Evolutionary conservation across 2,888 invertebrate species (phyloP), one percentile per base, ranked within the genome.

Genomic region (Microchrysa polita): DNA sequence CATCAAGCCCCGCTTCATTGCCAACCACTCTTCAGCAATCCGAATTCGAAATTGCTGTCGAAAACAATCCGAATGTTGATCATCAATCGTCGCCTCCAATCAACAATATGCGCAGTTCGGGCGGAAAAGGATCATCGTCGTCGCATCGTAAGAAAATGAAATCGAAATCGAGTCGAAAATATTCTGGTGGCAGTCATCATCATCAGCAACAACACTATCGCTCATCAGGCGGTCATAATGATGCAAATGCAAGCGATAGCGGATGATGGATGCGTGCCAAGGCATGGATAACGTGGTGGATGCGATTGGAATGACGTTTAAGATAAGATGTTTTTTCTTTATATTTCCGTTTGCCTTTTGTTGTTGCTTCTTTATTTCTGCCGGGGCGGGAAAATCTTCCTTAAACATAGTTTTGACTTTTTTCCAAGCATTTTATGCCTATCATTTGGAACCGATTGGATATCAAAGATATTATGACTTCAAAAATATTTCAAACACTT

Each of bases 191-290:
- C 10, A 48, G 16, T 22, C 23, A 22, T 2, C 22, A 65, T 57
- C 55, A 73, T 63, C 27, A 34, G 27, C 27, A 34, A 34, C 27
- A 34, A 34, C 27, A 34, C 7, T 34, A 34, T 34, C 40, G 27
- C 27, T 34, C 27, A 7, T 34, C 27, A 2, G 27, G 60, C 40
- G 60, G 60, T 1, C 69, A 72, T 20, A 72, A 53, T n/a, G 75
- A 73, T 69, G 61, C 16, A 27, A 75, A 75, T 53, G 73, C 44
- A 9, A 75, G 75, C 42, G 75, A 75, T 61, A 75, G 75, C 20
- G 72, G 73, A 57, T 75, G 44, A 74, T 57, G 27, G 48, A 44
- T 59, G 65, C 14, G 65, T 20, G 34, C 65, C 23, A 65, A 65
- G 65, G 65, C 48, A 16, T 65, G 65, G 65, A 65, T 65, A 44